These are phyloP conservation scores for Mycetomoellerius zeteki DNA, from an alignment of 1,140 invertebrate species.

Conservation along the genomic window DNA sequence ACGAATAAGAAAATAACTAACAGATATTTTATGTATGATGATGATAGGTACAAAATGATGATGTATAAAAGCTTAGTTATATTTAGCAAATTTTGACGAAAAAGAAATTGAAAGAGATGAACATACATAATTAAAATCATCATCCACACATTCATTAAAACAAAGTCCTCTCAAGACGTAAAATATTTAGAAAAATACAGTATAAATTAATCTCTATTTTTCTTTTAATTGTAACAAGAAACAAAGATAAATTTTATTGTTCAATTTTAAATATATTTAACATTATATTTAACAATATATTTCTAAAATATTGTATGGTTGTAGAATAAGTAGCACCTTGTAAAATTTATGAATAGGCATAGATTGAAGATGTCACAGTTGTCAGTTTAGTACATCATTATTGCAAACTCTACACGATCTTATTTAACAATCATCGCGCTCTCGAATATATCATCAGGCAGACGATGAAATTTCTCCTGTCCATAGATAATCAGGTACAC, in stretches of 20 bases:
- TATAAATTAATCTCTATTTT: background rate
- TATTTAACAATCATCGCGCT: background rate
- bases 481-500: background rate
- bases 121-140: background rate
- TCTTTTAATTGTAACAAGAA: background rate
- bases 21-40: background rate
- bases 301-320: background rate
- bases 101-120: background rate
- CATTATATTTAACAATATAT: background rate
- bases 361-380: background rate
- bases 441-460: background rate
- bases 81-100: background rate
- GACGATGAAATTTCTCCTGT: slow-evolving; percentile 9
- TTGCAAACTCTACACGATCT: background rate
- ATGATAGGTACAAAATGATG: too few species aligned
- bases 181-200: background rate
- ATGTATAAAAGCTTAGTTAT: background rate
- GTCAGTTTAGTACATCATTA: background rate
- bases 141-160: background rate
- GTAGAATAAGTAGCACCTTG: background rate
- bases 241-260: background rate
- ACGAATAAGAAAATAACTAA: background rate
- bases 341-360: background rate
- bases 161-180: background rate
- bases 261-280: background rate